These are phyloP conservation scores for Pseudochaenichthys georgianus DNA, from an alignment of 2,797 vertebrate species.

Conservation along the genomic window DNA sequence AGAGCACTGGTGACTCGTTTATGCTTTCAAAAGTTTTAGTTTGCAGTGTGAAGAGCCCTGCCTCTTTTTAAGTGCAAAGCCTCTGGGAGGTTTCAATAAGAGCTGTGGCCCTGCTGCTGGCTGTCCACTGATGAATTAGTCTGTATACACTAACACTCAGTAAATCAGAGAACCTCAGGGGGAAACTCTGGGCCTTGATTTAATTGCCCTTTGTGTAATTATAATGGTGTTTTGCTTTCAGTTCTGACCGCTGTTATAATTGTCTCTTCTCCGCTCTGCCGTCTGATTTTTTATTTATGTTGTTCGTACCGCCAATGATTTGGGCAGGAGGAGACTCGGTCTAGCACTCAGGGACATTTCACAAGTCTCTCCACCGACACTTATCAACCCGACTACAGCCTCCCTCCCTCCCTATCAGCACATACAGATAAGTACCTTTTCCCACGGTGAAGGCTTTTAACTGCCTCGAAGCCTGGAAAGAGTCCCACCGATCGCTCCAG, in stretches of 20 bases:
- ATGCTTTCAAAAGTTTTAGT: background rate
- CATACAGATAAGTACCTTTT: conserved; percentile 59
- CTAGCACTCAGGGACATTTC: conserved; percentile 18
- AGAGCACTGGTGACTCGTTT: background rate
- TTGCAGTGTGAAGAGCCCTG: background rate
- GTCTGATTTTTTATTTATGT: conserved; percentile 33
- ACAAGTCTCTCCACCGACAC: conserved; percentile 39
- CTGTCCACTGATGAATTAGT: conserved; percentile 41
- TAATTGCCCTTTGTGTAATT: conserved; percentile 37
- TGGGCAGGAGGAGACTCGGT: background rate
- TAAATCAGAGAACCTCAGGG: conserved; percentile 36
- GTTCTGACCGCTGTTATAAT: conserved; percentile 1
- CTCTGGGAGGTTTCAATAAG: background rate
- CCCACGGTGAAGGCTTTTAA: conserved; percentile 54
- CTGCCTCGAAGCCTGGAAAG: conserved; percentile 28
- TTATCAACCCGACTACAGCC: background rate
- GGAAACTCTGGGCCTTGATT: conserved; percentile 30
- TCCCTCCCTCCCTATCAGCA: conserved; percentile 34
- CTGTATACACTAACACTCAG: conserved; percentile 11
- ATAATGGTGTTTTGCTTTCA: conserved; percentile 36
- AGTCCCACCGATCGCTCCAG: conserved; percentile 33
- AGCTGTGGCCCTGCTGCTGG: conserved; percentile 26
- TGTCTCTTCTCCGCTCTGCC: background rate
- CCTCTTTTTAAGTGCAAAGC: conserved; percentile 14
- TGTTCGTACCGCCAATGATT: conserved; percentile 16